Conservation (phyloP, 1,140 invertebrate genomes). For the Pseudomyrmex gracilis region DNA sequence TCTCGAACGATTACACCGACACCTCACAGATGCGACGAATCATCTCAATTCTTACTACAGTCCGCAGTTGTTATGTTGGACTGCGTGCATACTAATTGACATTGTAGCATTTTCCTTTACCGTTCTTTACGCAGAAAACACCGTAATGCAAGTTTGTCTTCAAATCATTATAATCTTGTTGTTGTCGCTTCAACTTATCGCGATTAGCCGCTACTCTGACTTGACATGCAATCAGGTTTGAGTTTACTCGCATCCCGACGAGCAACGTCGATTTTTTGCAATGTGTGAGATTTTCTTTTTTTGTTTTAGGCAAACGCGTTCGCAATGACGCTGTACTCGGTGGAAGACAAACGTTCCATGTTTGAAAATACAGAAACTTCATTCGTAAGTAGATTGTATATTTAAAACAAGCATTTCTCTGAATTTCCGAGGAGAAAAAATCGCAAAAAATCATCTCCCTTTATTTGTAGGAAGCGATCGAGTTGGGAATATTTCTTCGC, state of each 20-base stretch:
- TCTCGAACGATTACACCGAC: slow-evolving; percentile 11
- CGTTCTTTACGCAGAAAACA: background rate
- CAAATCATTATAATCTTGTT: background rate
- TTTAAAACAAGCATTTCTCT: background rate
- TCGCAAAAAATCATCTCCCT: background rate
- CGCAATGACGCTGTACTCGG: background rate
- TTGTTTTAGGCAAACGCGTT: slow-evolving; percentile 29
- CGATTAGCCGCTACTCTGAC: slow-evolving; percentile 22
- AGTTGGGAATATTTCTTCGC: slow-evolving; percentile 12
- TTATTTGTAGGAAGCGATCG: slow-evolving; percentile 29
- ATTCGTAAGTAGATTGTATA: slow-evolving; percentile 5
- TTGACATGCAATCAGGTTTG: slow-evolving; percentile 40
- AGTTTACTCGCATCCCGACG: background rate
- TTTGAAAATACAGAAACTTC: background rate
- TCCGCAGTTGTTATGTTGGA: slow-evolving; percentile 28
- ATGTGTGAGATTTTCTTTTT: background rate
- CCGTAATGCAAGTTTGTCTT: background rate
- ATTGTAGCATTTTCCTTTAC: background rate
- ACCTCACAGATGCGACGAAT: slow-evolving; percentile 6
- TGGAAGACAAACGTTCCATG: background rate
- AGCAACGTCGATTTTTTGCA: background rate
- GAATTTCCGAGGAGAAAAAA: background rate
- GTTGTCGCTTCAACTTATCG: slow-evolving; percentile 19
- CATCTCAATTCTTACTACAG: slow-evolving; percentile 22
- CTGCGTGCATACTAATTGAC: background rate